Conservation (phyloP, 2,888 invertebrate genomes). For the Chrysodeixis includens region DNA sequence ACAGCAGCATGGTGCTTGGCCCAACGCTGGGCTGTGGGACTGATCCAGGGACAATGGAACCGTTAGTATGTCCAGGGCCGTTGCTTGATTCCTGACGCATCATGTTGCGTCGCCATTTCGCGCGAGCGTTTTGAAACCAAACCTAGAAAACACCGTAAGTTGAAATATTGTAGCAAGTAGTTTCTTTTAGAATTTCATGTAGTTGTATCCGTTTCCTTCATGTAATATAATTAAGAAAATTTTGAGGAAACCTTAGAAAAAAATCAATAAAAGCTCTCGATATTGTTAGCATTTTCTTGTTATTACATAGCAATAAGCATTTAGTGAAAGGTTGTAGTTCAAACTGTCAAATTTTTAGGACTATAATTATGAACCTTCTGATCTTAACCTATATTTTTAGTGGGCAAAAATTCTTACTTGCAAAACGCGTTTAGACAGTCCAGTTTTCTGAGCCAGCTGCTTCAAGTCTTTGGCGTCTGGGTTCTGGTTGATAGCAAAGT, state of each 20-base stretch:
- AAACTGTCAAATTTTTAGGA: too few relatives aligned
- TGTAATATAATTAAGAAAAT: too few relatives aligned
- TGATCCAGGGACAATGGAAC: slow-evolving; percentile 64
- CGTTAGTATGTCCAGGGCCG: slow-evolving; percentile 67
- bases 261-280: too few relatives aligned
- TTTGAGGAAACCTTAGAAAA: too few relatives aligned
- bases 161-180: background rate
- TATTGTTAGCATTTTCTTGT: too few relatives aligned
- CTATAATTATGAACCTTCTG: too few relatives aligned
- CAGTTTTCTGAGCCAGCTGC: slow-evolving; percentile 99
- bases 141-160: slow-evolving; percentile 90
- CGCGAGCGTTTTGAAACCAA: slow-evolving; percentile 99
- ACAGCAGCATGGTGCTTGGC: slow-evolving; percentile 68
- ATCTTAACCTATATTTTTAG: too few relatives aligned
- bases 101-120: slow-evolving; percentile 98
- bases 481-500: slow-evolving; percentile 99
- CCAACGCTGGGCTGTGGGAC: slow-evolving; percentile 61
- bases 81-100: slow-evolving; percentile 93
- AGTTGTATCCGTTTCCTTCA: too few relatives aligned
- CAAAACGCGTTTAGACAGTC: slow-evolving; percentile 98
- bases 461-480: slow-evolving; percentile 99
- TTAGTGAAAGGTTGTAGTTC: too few relatives aligned
- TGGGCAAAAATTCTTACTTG: slow-evolving; percentile 92
- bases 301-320: too few relatives aligned
- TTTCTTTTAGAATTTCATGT: background rate